Evolutionary conservation across 2,113 vertebrate species (phyloP).

Genomic region (Pituophis catenifer): DNA sequence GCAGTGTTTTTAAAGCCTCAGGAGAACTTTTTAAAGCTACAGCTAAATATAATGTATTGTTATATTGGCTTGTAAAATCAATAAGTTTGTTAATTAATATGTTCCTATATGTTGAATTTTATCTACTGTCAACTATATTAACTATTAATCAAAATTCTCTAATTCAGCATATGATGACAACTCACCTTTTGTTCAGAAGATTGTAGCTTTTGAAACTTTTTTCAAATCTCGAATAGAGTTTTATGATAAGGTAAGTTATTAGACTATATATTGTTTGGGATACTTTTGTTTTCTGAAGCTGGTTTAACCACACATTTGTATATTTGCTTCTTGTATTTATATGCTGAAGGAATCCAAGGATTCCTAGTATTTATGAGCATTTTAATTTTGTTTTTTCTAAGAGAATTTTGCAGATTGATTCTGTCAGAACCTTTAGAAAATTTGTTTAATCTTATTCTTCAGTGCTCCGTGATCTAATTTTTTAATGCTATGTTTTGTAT

Average conservation of each 20-base stretch:
- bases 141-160: constrained; percentile 33
- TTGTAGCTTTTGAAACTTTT: constrained; percentile 90
- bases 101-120: not conserved
- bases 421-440: not conserved
- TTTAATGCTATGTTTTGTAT: not conserved
- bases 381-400: not conserved
- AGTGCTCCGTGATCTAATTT: not conserved
- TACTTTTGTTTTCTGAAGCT: not conserved
- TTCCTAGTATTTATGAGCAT: not conserved
- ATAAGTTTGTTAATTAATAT: not conserved
- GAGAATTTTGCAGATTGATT: not conserved
- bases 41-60: not conserved
- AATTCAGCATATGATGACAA: constrained; percentile 82
- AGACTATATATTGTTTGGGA: not conserved
- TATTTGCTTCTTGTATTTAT: not conserved
- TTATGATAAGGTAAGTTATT: constrained; percentile 88
- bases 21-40: not conserved
- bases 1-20: not conserved
- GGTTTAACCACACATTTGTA: not conserved
- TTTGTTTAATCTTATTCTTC: not conserved
- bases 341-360: not conserved
- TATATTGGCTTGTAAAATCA: not conserved
- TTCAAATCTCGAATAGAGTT: constrained; percentile 85
- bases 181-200: constrained; percentile 84
- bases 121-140: not conserved